Conservation (phyloP, 1,140 invertebrate genomes). For the Sipha flava region DNA sequence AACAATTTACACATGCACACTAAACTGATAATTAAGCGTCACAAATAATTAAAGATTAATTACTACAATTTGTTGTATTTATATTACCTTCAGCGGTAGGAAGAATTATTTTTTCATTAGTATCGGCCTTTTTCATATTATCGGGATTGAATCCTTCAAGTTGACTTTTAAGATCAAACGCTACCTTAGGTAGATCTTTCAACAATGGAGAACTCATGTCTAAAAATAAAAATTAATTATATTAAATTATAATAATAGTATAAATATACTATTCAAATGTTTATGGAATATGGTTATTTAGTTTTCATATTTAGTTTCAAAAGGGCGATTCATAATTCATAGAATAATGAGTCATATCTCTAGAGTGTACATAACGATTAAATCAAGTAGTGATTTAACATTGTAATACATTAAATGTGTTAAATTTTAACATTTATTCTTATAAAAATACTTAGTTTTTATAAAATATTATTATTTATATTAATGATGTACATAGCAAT, state of each 20-base stretch:
- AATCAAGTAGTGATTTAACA: background rate
- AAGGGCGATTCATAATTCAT: background rate
- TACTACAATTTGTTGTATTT: background rate
- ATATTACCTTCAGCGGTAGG: constrained; percentile 76
- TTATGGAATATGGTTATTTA: background rate
- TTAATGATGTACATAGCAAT: no score
- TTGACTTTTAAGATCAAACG: constrained; percentile 75
- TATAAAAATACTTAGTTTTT: no score
- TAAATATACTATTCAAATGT: no score
- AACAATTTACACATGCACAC: background rate
- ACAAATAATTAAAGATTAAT: background rate
- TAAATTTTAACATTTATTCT: no score
- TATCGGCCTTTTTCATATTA: constrained; percentile 72
- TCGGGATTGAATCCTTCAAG: constrained; percentile 76
- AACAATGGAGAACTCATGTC: constrained; percentile 52
- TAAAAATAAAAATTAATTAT: background rate
- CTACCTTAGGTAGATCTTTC: constrained; percentile 83
- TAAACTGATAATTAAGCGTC: background rate
- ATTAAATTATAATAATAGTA: background rate
- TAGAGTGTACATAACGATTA: background rate
- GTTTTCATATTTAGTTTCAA: background rate
- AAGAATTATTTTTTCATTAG: constrained; percentile 75
- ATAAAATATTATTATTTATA: no score
- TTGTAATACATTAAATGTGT: no score
- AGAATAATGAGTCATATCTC: background rate